phyloP scores from a whole-genome alignment of 2,113 vertebrate genomes.

The Dipodomys stephensi region DNA sequence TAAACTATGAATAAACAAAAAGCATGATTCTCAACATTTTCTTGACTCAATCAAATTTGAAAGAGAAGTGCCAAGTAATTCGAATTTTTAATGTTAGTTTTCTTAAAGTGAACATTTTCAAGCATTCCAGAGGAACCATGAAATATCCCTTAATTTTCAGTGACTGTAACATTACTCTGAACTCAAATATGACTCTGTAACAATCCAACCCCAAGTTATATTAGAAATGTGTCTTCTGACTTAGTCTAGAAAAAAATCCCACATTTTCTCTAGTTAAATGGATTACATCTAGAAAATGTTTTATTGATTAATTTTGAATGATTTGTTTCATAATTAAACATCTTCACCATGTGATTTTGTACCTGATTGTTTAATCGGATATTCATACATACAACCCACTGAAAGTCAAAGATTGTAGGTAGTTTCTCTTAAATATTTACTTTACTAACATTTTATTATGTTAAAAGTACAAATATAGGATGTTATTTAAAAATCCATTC shows the following conservation, averaged over 20 bases:
- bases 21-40: conserved; percentile 28
- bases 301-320: conserved; percentile 31
- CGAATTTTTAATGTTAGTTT: conserved; percentile 56
- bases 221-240: conserved; percentile 28
- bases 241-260: not conserved
- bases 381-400: not conserved
- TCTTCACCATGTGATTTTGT: conserved; percentile 16
- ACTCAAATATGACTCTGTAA: not conserved
- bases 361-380: not conserved
- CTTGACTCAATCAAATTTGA: conserved; percentile 32
- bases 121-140: conserved; percentile 43
- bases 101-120: conserved; percentile 29
- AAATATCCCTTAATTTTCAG: conserved; percentile 19
- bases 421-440: conserved; percentile 12
- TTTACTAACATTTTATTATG: not conserved
- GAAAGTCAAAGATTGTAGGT: not conserved
- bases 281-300: not conserved
- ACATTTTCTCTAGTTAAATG: conserved; percentile 8
- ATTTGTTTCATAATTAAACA: conserved; percentile 11
- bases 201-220: not conserved
- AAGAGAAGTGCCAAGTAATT: conserved; percentile 37
- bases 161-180: not conserved
- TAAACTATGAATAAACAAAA: conserved; percentile 18
- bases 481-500: not conserved
- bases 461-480: not conserved